Conservation (phyloP, 1,140 invertebrate genomes). For the Centruroides sculpturatus region DNA sequence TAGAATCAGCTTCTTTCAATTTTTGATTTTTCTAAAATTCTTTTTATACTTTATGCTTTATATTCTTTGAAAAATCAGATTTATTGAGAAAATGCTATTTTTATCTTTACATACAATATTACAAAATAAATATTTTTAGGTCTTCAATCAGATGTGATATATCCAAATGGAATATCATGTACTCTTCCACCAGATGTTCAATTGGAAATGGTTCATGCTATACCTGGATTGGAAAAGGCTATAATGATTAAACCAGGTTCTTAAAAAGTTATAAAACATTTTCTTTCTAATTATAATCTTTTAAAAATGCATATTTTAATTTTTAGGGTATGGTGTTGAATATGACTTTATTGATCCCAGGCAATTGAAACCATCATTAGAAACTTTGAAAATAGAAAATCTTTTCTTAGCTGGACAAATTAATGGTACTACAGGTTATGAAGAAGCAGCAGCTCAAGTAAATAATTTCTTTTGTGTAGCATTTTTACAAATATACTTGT, state of each 20-base stretch:
- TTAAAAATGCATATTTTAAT: not conserved
- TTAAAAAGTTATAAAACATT: no score
- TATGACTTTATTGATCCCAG: conserved; percentile 86
- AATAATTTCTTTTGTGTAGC: conserved; percentile 1
- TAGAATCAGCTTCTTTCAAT: no score
- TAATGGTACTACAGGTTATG: conserved; percentile 92
- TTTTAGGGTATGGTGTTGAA: conserved; percentile 69
- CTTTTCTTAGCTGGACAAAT: conserved; percentile 88
- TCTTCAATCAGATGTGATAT: conserved; percentile 59
- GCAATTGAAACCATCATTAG: conserved; percentile 60
- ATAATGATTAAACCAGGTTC: conserved; percentile 50
- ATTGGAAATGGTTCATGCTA: conserved; percentile 49
- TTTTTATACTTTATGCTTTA: no score
- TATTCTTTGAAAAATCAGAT: no score
- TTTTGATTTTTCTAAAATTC: no score
- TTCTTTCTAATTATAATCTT: no score
- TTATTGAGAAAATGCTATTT: no score
- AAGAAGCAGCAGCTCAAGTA: conserved; percentile 79
- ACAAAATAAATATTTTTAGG: conserved; percentile 21
- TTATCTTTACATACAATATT: not conserved
- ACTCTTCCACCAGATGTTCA: conserved; percentile 73
- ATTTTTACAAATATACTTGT: no score
- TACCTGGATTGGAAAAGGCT: conserved; percentile 62
- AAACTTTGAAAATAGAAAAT: conserved; percentile 56
- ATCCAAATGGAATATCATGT: conserved; percentile 80